These are phyloP conservation scores for Didymodactylos carnosus DNA, from an alignment of 2,888 invertebrate genomes.

Conservation along the genomic window DNA sequence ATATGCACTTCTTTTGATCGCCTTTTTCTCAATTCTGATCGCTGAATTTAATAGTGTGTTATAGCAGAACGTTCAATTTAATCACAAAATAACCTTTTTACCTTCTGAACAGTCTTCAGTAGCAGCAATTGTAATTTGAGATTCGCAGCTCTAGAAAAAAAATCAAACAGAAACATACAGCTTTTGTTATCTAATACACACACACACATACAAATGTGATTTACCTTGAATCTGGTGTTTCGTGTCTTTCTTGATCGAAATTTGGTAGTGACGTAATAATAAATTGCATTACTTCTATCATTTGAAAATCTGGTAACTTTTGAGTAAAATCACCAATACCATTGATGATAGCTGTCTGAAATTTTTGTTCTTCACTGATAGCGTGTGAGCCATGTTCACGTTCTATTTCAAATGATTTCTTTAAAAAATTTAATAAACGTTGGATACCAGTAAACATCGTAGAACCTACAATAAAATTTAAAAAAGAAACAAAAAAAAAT, in stretches of 20 bases:
- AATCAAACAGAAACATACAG: background rate
- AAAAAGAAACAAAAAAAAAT: background rate
- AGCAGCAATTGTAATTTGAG: background rate
- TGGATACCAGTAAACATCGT: background rate
- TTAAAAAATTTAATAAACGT: background rate
- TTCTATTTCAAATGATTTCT: background rate
- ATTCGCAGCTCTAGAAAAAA: background rate
- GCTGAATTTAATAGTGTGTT: too few relatives aligned
- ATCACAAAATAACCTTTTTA: too few relatives aligned
- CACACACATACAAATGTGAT: too few relatives aligned
- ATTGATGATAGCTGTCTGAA: conserved; percentile 86
- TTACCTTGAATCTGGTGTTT: background rate
- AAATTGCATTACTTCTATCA: conserved; percentile 98
- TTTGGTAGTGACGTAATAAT: conserved; percentile 82
- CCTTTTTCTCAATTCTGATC: too few relatives aligned
- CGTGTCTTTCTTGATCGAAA: conserved; percentile 19
- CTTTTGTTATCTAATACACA: too few relatives aligned
- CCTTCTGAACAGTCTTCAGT: background rate
- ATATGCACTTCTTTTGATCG: too few relatives aligned
- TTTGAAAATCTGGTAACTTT: conserved; percentile 77
- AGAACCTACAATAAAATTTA: too few relatives aligned
- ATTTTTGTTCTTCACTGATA: conserved; percentile 43
- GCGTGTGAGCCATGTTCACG: background rate
- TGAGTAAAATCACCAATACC: conserved; percentile 92
- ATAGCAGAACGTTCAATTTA: too few relatives aligned